These are phyloP conservation scores for Synergus umbraculus DNA, from an alignment of 2,888 invertebrate genomes.

Conservation along the genomic window DNA sequence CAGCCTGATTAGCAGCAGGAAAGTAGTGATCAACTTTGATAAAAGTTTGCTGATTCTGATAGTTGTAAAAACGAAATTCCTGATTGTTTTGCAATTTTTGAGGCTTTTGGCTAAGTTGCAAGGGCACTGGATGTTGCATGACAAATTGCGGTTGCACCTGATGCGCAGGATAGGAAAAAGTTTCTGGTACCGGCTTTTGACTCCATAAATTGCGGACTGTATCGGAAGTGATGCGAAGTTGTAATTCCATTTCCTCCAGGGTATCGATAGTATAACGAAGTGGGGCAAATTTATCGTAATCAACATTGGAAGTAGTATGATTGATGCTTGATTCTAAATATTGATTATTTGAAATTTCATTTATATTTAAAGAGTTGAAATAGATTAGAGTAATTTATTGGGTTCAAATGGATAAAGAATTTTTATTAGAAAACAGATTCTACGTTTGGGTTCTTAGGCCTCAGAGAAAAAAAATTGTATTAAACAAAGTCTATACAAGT, in stretches of 20 bases:
- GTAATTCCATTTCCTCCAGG: slow-evolving; percentile 65
- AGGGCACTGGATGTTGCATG: background rate
- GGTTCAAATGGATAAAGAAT: background rate
- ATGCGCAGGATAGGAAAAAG: slow-evolving; percentile 14
- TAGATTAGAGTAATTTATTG: background rate
- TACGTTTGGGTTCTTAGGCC: too few species aligned
- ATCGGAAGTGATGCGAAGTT: slow-evolving; percentile 63
- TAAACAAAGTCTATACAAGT: background rate
- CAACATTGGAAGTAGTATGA: slow-evolving; percentile 31
- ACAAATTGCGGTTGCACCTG: slow-evolving; percentile 14
- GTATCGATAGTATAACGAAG: slow-evolving; percentile 64
- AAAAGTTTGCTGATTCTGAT: slow-evolving; percentile 8
- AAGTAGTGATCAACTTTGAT: slow-evolving; percentile 28
- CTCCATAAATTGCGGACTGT: slow-evolving; percentile 65
- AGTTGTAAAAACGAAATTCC: slow-evolving; percentile 19
- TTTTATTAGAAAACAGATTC: background rate
- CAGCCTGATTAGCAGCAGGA: background rate
- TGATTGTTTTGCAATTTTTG: slow-evolving; percentile 13
- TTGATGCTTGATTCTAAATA: background rate
- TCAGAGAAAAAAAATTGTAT: too few species aligned
- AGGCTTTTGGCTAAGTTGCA: slow-evolving; percentile 10
- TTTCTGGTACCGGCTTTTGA: slow-evolving; percentile 37
- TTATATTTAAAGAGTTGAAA: background rate
- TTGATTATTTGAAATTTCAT: background rate
- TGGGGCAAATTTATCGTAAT: slow-evolving; percentile 47